phyloP scores from a whole-genome alignment of 2,888 invertebrate genomes.

The Ormyrus labotus region DNA sequence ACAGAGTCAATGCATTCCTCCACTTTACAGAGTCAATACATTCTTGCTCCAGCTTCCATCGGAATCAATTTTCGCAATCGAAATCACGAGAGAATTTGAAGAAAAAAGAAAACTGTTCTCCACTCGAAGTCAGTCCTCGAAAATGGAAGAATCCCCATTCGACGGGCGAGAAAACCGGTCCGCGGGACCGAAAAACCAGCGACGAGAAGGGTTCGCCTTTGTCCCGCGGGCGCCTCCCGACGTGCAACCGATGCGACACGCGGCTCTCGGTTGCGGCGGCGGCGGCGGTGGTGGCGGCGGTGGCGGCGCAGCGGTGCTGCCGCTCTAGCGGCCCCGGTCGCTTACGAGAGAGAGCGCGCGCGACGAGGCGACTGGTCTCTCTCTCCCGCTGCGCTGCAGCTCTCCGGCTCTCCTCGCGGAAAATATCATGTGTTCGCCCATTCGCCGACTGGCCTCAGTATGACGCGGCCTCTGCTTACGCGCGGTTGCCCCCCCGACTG shows the following conservation, averaged over 20 bases:
- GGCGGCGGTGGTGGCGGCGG: too few species aligned
- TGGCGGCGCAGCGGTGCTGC: conserved; percentile 22
- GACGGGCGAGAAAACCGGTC: too few species aligned
- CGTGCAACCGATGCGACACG: neutral
- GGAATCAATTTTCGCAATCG: too few species aligned
- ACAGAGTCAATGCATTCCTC: too few species aligned
- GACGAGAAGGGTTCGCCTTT: neutral
- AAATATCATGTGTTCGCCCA: conserved; percentile 65
- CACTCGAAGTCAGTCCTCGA: too few species aligned
- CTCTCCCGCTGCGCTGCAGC: neutral
- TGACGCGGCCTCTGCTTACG: conserved; percentile 66
- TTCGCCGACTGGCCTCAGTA: conserved; percentile 62
- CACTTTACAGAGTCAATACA: too few species aligned
- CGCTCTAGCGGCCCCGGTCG: conserved; percentile 37
- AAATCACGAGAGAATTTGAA: too few species aligned
- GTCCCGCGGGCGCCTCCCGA: conserved; percentile 3
- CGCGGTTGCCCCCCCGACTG: conserved; percentile 55
- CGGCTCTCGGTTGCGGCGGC: too few species aligned
- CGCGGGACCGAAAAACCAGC: too few species aligned
- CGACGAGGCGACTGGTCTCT: neutral
- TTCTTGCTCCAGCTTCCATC: too few species aligned
- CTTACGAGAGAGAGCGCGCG: conserved; percentile 1
- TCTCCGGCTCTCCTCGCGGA: conserved; percentile 18
- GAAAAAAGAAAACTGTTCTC: too few species aligned
- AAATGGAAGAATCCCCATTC: too few species aligned